phyloP scores from a whole-genome alignment of 2,113 vertebrate genomes.

The Dicaeum eximium region DNA sequence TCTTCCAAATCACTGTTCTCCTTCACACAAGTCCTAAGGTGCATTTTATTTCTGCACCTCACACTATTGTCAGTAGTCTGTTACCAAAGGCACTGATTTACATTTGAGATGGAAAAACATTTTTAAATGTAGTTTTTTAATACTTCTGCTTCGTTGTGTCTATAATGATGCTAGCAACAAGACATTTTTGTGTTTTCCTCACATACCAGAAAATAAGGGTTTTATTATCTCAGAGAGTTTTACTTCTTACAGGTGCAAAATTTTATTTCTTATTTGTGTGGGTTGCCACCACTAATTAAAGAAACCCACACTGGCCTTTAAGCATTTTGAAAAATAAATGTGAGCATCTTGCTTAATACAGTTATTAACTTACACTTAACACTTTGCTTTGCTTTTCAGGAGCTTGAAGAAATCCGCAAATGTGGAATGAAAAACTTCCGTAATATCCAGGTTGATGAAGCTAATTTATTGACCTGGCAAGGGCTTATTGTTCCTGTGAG shows the following conservation, averaged over 20 bases:
- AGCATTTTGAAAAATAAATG: background rate
- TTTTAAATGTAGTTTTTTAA: background rate
- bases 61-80: background rate
- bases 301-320: background rate
- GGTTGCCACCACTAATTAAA: background rate
- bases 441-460: slow-evolving; percentile 98
- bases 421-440: slow-evolving; percentile 99
- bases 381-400: slow-evolving; percentile 75
- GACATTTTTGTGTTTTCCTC: background rate
- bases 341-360: background rate
- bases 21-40: background rate
- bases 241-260: background rate
- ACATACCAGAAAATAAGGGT: background rate
- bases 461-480: slow-evolving; percentile 99
- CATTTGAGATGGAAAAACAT: background rate
- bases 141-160: background rate
- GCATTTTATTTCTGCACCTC: background rate
- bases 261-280: background rate
- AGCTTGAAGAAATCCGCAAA: slow-evolving; percentile 97
- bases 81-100: background rate
- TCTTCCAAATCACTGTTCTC: background rate
- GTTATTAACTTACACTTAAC: background rate
- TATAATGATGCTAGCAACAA: background rate
- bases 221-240: background rate
- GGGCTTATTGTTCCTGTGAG: slow-evolving; percentile 99